Percentiles rank a stretch among this genome's conserved stretches.
phyloP scores from a whole-genome alignment of 2,888 invertebrate species.

The Hesperia comma region DNA sequence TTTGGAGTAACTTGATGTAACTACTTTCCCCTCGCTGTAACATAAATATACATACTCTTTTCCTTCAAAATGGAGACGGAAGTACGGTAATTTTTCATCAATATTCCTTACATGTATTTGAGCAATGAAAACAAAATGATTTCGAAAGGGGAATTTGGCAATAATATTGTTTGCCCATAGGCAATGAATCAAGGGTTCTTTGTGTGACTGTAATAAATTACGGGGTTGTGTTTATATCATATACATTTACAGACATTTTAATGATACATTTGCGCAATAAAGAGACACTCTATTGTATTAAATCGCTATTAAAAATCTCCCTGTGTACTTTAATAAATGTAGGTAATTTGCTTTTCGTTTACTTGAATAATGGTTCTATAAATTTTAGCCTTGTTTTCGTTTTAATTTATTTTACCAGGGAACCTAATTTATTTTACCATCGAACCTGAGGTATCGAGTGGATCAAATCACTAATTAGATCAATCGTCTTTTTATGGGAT shows the following conservation, averaged over 20 bases:
- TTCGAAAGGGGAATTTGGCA: constrained; percentile 25
- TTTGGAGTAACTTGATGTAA: background rate
- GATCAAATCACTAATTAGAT: too few relatives aligned
- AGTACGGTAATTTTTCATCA: constrained; percentile 34
- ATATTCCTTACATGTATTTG: constrained; percentile 32
- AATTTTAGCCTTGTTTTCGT: too few relatives aligned
- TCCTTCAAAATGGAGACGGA: constrained; percentile 5
- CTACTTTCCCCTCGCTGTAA: background rate
- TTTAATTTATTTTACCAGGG: too few relatives aligned
- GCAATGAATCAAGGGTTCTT: constrained; percentile 28
- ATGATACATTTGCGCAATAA: constrained; percentile 17
- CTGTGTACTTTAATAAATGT: too few relatives aligned
- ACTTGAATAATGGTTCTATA: too few relatives aligned
- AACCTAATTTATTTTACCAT: too few relatives aligned
- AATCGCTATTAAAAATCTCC: too few relatives aligned
- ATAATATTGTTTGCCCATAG: constrained; percentile 28
- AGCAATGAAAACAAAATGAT: constrained; percentile 32
- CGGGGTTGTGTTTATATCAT: background rate
- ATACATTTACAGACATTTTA: constrained; percentile 1
- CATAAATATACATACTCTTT: background rate
- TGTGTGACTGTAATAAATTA: constrained; percentile 22
- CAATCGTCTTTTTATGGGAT: too few relatives aligned
- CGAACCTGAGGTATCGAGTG: too few relatives aligned
- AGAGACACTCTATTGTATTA: background rate
- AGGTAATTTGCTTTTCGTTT: too few relatives aligned